Base-by-base conservation (phyloP, 2,113 vertebrate genomes). In the Caloenas nicobarica region DNA sequence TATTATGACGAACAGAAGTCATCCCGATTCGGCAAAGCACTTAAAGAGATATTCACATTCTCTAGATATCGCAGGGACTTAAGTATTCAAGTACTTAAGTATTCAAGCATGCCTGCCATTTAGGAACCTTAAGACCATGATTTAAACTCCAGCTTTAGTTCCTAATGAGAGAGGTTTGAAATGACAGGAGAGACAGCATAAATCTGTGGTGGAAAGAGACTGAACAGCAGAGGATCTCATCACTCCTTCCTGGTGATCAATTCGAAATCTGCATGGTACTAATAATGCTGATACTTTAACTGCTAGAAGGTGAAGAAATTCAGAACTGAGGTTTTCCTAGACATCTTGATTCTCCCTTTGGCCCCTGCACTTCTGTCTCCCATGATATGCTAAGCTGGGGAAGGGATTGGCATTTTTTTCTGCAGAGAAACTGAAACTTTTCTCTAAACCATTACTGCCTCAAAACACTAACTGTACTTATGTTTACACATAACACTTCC, bases 21-120 rank as follows among this genome's bases (percentile, higher is more conserved):
- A 3, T 85, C 57, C 48, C 79, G 82, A 94, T 88, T 90, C 93
- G 79, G 57, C 53, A 94, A 76, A 86, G 42, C 48, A 78, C 56
- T 91, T 83, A 76, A 82, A 72, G 19, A 62, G 58, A 93, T 78
- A 78, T 56, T 95, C 89, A 78, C 34, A 89, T 95, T 92, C 69
- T 57, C 60, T 71, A 92, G 88, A 90, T 93, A 91, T 85, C 53
- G 51, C 42, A 74, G 70, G 26, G 80, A 95, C 4, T 1, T 56
- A 88, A 91, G 57, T 36, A 74, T 60, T 57, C 38, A 70, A 64
- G 44, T 80, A 82, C 34, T 54, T 24, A 64, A 81, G 46, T 81
- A 86, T 78, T 90, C 46, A 44, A 81, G 73, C 14, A 40, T 5
- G 18, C 23, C 38, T 95, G 58, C 42, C 64, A 81, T 78, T 89